Evolutionary conservation across 2,113 vertebrate genomes (phyloP).

Genomic region (Saccopteryx leptura): DNA sequence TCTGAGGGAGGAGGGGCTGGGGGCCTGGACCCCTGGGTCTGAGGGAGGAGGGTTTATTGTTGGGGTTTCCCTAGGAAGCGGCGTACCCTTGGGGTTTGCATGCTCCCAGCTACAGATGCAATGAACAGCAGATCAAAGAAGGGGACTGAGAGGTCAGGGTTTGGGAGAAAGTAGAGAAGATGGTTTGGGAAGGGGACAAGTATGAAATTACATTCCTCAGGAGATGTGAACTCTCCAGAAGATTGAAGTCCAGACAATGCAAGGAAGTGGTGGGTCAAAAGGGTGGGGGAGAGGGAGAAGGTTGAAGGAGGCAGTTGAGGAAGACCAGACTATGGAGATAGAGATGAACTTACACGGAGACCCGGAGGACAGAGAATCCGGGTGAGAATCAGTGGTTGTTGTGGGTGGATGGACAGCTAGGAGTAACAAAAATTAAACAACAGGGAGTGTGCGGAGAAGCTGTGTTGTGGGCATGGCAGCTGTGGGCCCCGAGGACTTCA

Average conservation of each 20-base stretch:
- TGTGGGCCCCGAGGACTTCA: neutral
- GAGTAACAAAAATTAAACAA: conserved; percentile 32
- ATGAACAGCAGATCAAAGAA: neutral
- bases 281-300: neutral
- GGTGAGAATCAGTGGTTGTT: neutral
- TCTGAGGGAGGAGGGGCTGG: neutral
- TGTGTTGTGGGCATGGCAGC: too few relatives aligned
- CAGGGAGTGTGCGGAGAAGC: neutral
- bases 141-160: neutral
- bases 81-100: neutral
- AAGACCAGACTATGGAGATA: neutral
- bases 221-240: neutral
- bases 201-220: neutral
- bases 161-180: neutral
- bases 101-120: neutral
- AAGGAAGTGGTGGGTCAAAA: neutral
- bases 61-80: neutral
- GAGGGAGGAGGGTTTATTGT: neutral
- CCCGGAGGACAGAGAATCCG: neutral
- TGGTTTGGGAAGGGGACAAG: neutral
- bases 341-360: neutral
- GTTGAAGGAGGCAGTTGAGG: neutral
- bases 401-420: neutral
- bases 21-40: neutral
- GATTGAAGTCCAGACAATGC: neutral